These are phyloP conservation scores for Megaceryle torquata DNA, from an alignment of 2,113 vertebrate genomes.

Conservation along the genomic window DNA sequence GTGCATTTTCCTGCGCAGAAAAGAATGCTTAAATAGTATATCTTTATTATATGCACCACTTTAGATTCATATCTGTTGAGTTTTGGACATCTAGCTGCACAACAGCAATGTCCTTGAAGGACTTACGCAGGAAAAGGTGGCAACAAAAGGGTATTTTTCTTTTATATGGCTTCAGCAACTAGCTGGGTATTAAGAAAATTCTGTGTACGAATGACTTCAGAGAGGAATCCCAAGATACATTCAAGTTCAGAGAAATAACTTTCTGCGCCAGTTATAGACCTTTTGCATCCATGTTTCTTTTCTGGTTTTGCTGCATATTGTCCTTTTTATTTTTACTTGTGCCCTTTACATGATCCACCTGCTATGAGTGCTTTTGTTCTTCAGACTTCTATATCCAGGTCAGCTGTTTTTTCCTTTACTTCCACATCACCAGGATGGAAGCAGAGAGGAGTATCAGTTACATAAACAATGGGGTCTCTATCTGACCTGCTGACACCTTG, in stretches of 20 bases:
- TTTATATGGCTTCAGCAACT: background rate
- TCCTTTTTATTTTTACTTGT: background rate
- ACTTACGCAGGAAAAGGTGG: background rate
- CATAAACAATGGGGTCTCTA: rapidly evolving
- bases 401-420: background rate
- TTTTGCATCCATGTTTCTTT: background rate
- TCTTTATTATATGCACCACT: background rate
- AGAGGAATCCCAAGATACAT: background rate
- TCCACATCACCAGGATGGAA: background rate
- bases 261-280: background rate
- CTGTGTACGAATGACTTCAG: background rate
- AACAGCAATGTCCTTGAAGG: background rate
- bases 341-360: background rate
- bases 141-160: background rate
- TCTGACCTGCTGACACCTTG: background rate
- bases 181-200: background rate
- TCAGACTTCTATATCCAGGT: background rate
- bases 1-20: background rate
- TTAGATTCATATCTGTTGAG: background rate
- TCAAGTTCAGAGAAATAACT: background rate
- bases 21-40: background rate
- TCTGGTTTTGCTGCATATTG: background rate
- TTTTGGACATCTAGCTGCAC: background rate
- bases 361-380: background rate
- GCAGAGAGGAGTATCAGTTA: background rate